These are phyloP conservation scores for Kuschelorhynchus macadamiae DNA, from an alignment of 2,888 invertebrate genomes.

Conservation along the genomic window DNA sequence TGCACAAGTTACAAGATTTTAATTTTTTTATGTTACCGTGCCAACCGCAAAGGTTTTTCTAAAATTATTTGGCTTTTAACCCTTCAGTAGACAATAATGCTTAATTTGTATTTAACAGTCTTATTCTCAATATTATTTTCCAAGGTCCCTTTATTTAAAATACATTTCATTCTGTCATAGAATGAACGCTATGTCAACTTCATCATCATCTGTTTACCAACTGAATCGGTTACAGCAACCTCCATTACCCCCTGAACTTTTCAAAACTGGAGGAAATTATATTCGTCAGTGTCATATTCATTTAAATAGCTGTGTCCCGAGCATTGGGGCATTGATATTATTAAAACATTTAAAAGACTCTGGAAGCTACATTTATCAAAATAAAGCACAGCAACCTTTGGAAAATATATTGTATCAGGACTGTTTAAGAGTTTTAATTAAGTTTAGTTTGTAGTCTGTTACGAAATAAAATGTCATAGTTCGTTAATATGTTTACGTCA, in stretches of 20 bases:
- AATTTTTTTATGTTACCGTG: too few relatives aligned
- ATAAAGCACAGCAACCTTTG: neutral
- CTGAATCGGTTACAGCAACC: slow-evolving; percentile 20
- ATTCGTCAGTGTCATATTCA: slow-evolving; percentile 33
- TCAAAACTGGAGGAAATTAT: slow-evolving; percentile 25
- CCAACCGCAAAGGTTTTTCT: too few relatives aligned
- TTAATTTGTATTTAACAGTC: too few relatives aligned
- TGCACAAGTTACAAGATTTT: too few relatives aligned
- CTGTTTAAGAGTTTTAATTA: neutral
- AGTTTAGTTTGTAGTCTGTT: neutral
- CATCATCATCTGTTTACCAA: neutral
- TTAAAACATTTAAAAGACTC: neutral
- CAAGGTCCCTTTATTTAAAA: too few relatives aligned
- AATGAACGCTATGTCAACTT: neutral
- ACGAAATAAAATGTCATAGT: neutral
- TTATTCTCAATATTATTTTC: too few relatives aligned
- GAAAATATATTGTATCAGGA: neutral
- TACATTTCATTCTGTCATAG: too few relatives aligned
- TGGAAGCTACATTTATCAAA: neutral
- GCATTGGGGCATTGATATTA: neutral
- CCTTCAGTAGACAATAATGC: too few relatives aligned
- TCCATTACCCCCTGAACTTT: slow-evolving; percentile 27
- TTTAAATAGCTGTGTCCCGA: slow-evolving; percentile 21
- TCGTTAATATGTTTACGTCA: neutral
- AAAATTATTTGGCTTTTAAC: too few relatives aligned